phyloP scores from a whole-genome alignment of 2,888 invertebrate genomes.

The Hypolimnas misippus region DNA sequence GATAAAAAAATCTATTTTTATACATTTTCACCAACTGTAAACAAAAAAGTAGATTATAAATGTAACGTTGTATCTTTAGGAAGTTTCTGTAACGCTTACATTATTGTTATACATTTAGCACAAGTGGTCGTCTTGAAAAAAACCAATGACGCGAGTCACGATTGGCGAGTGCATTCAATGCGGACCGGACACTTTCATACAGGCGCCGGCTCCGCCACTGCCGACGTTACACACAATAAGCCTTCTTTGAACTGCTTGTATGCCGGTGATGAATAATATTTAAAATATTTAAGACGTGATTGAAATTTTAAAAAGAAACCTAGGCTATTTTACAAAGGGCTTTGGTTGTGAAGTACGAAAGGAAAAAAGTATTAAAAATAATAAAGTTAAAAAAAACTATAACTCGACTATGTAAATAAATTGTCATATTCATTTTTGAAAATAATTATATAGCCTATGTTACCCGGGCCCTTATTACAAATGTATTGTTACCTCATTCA shows the following conservation, averaged over 20 bases:
- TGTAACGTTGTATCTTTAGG: neutral
- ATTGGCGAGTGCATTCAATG: constrained; percentile 37
- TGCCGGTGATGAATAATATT: constrained; percentile 4
- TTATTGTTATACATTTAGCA: constrained; percentile 5
- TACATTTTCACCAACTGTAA: neutral
- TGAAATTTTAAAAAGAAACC: neutral
- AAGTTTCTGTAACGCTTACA: neutral
- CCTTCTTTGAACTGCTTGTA: constrained; percentile 17
- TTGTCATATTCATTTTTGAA: no score
- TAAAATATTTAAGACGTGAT: neutral
- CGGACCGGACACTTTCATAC: constrained; percentile 44
- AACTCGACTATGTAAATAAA: no score
- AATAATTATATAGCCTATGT: no score
- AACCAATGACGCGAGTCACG: constrained; percentile 38
- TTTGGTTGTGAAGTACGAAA: no score
- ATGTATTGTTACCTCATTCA: no score
- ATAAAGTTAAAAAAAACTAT: no score
- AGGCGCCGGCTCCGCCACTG: constrained; percentile 22
- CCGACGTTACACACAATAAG: constrained; percentile 22
- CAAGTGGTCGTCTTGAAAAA: constrained; percentile 19
- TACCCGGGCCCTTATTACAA: no score
- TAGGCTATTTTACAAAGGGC: no score
- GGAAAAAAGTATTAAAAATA: no score
- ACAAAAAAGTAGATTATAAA: neutral
- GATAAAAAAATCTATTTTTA: neutral